These are phyloP conservation scores for Candoia aspera DNA, from an alignment of 2,113 vertebrate genomes.

Conservation along the genomic window DNA sequence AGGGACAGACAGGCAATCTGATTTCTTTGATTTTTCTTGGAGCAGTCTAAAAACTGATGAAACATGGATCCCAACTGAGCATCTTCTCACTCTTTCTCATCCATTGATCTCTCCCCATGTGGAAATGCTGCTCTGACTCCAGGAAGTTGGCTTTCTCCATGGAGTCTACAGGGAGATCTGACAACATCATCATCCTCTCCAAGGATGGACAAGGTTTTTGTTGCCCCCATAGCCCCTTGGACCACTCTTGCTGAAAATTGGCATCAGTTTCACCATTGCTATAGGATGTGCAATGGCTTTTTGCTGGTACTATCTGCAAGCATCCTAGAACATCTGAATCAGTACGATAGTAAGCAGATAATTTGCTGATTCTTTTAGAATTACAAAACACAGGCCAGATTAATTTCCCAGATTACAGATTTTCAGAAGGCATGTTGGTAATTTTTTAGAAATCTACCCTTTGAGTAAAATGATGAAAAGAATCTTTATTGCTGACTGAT, in stretches of 20 bases:
- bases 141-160: neutral
- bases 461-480: neutral
- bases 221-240: neutral
- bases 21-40: neutral
- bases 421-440: neutral
- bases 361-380: neutral
- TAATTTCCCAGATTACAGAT: conserved; percentile 3
- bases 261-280: neutral
- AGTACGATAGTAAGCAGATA: neutral
- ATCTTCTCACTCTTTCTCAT: neutral
- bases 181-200: neutral
- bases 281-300: neutral
- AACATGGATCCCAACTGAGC: neutral
- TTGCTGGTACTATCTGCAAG: neutral
- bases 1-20: neutral
- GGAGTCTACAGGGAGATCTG: neutral
- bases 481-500: neutral
- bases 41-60: neutral
- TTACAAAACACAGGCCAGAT: neutral
- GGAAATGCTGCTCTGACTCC: neutral
- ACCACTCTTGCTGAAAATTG: neutral
- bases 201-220: neutral
- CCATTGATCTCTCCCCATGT: accelerated
- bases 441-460: conserved; percentile 10
- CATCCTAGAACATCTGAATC: neutral